A percentile compares a stretch with the other conserved stretches of the same genome.
These are phyloP conservation scores for Perca flavescens DNA, from an alignment of 2,113 vertebrate species.

Conservation along the genomic window DNA sequence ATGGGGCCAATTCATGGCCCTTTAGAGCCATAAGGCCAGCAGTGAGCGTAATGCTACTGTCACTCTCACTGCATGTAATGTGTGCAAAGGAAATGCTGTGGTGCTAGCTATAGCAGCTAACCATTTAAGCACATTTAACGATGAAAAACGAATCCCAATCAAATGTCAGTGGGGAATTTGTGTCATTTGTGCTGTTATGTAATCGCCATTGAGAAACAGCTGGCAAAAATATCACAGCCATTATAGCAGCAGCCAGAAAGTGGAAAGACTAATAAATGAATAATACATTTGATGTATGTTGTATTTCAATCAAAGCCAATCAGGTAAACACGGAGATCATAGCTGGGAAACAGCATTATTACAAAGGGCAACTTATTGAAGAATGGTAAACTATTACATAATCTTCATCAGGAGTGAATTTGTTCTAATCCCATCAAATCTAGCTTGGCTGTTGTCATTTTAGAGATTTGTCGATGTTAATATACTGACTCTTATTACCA, in stretches of 20 bases:
- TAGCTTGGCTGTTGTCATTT: conserved; percentile 26
- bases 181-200: conserved; percentile 28
- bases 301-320: conserved; percentile 19
- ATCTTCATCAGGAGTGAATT: conserved; percentile 17
- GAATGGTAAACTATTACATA: conserved; percentile 18
- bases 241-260: not conserved
- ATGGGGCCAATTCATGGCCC: conserved; percentile 35
- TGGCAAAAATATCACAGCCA: conserved; percentile 12
- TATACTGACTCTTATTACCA: not conserved
- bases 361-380: conserved; percentile 13
- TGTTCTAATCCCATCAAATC: conserved; percentile 38
- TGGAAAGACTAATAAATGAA: not conserved
- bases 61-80: conserved; percentile 30
- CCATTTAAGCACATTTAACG: conserved; percentile 24
- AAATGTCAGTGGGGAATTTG: conserved; percentile 20
- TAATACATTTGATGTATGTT: conserved; percentile 4
- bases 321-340: conserved; percentile 18
- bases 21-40: conserved; percentile 42
- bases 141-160: conserved; percentile 35
- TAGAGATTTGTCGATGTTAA: not conserved
- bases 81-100: conserved; percentile 22
- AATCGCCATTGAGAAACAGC: conserved; percentile 24
- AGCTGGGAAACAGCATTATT: conserved; percentile 1
- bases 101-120: conserved; percentile 24
- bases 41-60: conserved; percentile 22